These are phyloP conservation scores for Megalopta genalis DNA, from an alignment of 1,140 invertebrate species.

Conservation along the genomic window DNA sequence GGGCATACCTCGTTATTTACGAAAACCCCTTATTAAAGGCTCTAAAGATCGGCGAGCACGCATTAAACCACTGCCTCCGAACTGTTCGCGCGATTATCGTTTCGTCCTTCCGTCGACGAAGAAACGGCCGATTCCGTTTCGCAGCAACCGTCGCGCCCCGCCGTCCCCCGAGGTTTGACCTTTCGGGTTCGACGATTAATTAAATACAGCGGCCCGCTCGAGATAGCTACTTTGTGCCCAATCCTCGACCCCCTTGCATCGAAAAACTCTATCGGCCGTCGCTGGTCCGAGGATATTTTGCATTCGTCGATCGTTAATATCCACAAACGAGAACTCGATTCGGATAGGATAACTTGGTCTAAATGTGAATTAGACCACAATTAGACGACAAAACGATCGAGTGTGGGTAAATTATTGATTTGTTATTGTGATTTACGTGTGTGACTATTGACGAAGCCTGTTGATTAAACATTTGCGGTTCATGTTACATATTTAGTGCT, in stretches of 20 bases:
- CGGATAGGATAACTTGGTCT: too few relatives aligned
- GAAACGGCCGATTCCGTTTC: conserved; percentile 30
- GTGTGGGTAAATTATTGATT: too few relatives aligned
- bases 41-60: conserved; percentile 55
- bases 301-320: too few relatives aligned
- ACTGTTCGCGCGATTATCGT: conserved; percentile 59
- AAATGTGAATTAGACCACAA: too few relatives aligned
- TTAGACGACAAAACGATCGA: too few relatives aligned
- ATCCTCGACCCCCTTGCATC: neutral
- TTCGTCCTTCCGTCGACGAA: conserved; percentile 47
- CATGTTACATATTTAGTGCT: too few relatives aligned
- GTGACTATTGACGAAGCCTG: too few relatives aligned
- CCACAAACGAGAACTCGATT: too few relatives aligned
- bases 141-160: conserved; percentile 14
- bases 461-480: too few relatives aligned
- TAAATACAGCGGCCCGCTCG: neutral
- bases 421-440: too few relatives aligned
- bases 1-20: conserved; percentile 56
- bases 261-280: too few relatives aligned
- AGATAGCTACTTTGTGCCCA: neutral
- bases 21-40: conserved; percentile 59
- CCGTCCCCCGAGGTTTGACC: neutral
- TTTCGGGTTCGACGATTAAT: conserved; percentile 22
- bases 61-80: conserved; percentile 51
- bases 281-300: too few relatives aligned